Conservation (phyloP, 2,888 invertebrate species). For the Cyaniris semiargus region DNA sequence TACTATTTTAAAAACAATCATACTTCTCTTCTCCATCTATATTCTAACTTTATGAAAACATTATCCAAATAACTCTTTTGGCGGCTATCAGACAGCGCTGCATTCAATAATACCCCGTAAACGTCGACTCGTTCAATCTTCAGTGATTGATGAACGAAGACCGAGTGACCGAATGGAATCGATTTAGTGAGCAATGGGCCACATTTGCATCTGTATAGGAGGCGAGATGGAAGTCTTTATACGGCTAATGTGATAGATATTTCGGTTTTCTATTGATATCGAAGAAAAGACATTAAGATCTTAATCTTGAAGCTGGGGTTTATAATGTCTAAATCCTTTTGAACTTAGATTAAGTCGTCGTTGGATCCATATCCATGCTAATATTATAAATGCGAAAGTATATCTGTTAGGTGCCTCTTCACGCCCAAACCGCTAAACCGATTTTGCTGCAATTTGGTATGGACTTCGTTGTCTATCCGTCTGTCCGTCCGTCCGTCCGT, state of each 20-base stretch:
- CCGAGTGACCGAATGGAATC: constrained; percentile 72
- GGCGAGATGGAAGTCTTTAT: constrained; percentile 48
- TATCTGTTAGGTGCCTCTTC: no score
- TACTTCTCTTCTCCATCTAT: neutral
- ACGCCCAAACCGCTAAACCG: no score
- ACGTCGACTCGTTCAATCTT: constrained; percentile 45
- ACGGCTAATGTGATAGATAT: constrained; percentile 41
- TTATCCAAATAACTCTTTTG: constrained; percentile 16
- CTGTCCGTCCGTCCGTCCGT: no score
- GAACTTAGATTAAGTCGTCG: neutral
- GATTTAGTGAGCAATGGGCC: constrained; percentile 68
- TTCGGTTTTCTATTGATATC: constrained; percentile 36
- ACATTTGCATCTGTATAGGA: constrained; percentile 73
- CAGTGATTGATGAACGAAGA: constrained; percentile 73
- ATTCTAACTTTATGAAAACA: neutral
- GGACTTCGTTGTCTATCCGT: no score
- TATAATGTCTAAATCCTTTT: constrained; percentile 13
- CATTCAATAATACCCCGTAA: constrained; percentile 38
- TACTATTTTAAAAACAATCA: no score
- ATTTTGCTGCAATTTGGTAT: no score
- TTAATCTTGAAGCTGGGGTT: constrained; percentile 19
- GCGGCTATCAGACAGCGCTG: neutral
- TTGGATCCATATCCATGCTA: neutral
- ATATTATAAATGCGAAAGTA: no score
- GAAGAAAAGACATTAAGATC: constrained; percentile 30